Conservation (phyloP, 2,888 invertebrate genomes). For the Tridacna gigas region DNA sequence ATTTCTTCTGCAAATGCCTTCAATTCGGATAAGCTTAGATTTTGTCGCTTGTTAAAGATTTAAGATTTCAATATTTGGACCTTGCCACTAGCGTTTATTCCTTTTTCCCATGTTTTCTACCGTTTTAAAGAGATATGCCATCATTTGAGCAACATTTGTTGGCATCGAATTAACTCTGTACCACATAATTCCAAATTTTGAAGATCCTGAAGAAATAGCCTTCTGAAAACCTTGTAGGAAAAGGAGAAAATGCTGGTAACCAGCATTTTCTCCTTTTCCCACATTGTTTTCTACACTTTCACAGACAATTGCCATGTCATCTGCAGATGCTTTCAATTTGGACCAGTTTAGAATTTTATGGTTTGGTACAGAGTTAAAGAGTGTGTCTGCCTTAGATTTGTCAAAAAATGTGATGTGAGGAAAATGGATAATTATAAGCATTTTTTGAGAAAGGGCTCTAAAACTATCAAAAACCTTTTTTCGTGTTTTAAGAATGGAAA, state of each 20-base stretch:
- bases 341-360: not conserved
- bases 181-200: no score
- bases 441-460: slow-evolving; percentile 12
- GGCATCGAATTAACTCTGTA: no score
- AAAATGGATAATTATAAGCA: slow-evolving; percentile 11
- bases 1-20: no score
- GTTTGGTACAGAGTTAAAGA: not conserved
- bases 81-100: no score
- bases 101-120: no score
- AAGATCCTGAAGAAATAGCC: no score
- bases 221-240: not conserved
- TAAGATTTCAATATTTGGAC: no score
- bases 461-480: slow-evolving; percentile 30
- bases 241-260: not conserved
- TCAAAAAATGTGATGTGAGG: no score
- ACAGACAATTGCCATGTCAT: not conserved
- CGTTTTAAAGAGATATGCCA: no score
- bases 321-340: not conserved
- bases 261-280: not conserved
- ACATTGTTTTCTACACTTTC: not conserved
- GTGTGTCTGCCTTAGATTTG: not conserved
- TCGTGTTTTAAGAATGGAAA: not conserved
- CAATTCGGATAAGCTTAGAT: no score
- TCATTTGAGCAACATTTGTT: no score
- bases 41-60: no score